Evolutionary conservation across 2,113 vertebrate species (phyloP).

Genomic region (Neomonachus schauinslandi): DNA sequence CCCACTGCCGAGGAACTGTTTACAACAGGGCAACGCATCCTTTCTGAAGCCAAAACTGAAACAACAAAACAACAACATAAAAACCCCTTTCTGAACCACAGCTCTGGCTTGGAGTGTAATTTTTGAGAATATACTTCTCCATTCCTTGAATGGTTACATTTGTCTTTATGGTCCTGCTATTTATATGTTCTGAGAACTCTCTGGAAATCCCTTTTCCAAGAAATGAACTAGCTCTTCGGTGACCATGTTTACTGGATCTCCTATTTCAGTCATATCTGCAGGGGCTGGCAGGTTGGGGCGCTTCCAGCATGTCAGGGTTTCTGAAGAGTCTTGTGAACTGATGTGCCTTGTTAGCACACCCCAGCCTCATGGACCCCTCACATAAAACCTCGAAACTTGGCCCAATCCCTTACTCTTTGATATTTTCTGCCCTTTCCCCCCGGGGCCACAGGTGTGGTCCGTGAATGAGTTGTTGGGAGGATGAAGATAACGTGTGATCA

Average conservation of each 20-base stretch:
- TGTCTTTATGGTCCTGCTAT: conserved; percentile 44
- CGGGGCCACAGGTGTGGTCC: not conserved
- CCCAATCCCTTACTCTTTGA: not conserved
- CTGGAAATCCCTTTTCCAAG: conserved; percentile 69
- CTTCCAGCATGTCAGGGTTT: not conserved
- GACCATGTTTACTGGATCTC: conserved; percentile 4
- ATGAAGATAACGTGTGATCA: not conserved
- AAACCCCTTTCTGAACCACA: conserved; percentile 76
- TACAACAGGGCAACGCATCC: not conserved
- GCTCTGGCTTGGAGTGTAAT: conserved; percentile 17
- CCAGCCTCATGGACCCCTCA: not conserved
- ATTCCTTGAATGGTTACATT: conserved; percentile 71
- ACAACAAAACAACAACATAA: conserved; percentile 54
- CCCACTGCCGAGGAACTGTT: not conserved
- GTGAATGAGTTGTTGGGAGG: not conserved
- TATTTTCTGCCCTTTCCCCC: not conserved
- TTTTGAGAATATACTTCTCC: conserved; percentile 80
- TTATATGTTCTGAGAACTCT: conserved; percentile 63
- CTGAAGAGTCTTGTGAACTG: not conserved
- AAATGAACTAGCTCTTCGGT: conserved; percentile 29
- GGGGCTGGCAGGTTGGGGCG: not conserved
- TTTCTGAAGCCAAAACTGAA: conserved; percentile 76
- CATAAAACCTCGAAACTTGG: not conserved
- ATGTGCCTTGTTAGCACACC: not conserved
- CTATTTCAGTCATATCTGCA: conserved; percentile 8